Percentiles rank a stretch among this genome's conserved stretches.
phyloP scores from a whole-genome alignment of 2,888 invertebrate species.

The Chouioia cunea region DNA sequence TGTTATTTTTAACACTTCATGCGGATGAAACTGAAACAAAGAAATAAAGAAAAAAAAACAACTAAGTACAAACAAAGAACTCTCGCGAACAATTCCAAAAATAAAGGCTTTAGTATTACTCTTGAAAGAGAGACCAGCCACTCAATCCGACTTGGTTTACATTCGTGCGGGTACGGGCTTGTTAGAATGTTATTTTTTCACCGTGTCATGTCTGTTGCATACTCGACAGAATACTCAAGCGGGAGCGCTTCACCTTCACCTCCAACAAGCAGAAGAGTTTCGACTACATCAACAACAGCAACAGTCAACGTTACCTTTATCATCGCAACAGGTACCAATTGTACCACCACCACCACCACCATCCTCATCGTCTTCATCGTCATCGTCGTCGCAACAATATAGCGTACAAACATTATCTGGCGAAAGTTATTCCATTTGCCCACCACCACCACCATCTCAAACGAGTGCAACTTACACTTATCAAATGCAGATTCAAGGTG shows the following conservation, averaged over 20 bases:
- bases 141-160: too few relatives aligned
- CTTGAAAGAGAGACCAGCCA: too few relatives aligned
- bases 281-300: slow-evolving; percentile 49
- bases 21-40: too few relatives aligned
- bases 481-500: slow-evolving; percentile 51
- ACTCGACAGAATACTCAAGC: slow-evolving; percentile 32
- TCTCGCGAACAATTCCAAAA: too few relatives aligned
- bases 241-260: slow-evolving; percentile 62
- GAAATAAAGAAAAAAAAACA: too few relatives aligned
- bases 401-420: slow-evolving; percentile 52
- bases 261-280: slow-evolving; percentile 61
- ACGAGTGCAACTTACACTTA: slow-evolving; percentile 52
- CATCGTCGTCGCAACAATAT: slow-evolving; percentile 44
- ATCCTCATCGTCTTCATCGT: slow-evolving; percentile 48
- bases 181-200: slow-evolving; percentile 29
- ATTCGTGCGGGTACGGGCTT: too few relatives aligned
- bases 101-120: too few relatives aligned
- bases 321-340: slow-evolving; percentile 44
- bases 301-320: slow-evolving; percentile 32
- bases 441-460: slow-evolving; percentile 47
- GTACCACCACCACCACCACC: slow-evolving; percentile 42
- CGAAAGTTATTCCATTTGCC: slow-evolving; percentile 45
- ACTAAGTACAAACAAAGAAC: too few relatives aligned
- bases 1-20: too few relatives aligned
- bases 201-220: not conserved